Evolutionary conservation across 53 echinoderm and acorn worm genomes (phyloP), one percentile per base, ranked within the genome.

Genomic region (Stichopus horrens): DNA sequence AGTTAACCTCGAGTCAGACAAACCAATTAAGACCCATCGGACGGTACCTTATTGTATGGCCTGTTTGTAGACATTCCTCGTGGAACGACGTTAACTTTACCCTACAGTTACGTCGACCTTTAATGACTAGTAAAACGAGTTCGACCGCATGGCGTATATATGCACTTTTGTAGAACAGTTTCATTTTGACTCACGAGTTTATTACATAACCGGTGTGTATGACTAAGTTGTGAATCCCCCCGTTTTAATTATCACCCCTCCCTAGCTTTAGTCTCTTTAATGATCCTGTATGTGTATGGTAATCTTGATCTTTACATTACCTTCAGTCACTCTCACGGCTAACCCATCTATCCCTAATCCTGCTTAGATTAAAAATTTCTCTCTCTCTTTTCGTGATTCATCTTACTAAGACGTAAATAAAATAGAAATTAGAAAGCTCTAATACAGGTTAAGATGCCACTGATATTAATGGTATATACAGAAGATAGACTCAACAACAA

Each of bases 321-420:
- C 63, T 63, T 63, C 60, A 4, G 14, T 60, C 60, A 11, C 60
- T 60, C 60, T 63, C 10, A 13, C 63, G 10, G 4, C 63, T 16
- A 5, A 63, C 16, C 10, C 19, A 7, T 71, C 71, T 71, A 5
- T 71, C 71, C n/a, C 18, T 4, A 18, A 71, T 71, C 71, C 14
- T 71, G n/a, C n/a, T 20, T 71, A 18, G 71, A 71, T 71, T 71
- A 71, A 71, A 71, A 16, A 18, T 18, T 59, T n/a, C 71, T 18
- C 71, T 18, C 71, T 71, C 16, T 16, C 37, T 37, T 37, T 37
- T 18, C 71, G n/a, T 71, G 71, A 71, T 71, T 71, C 71, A 71
- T 71, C 71, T 71, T 20, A 18, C 71, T 71, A 71, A 71, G 71
- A 71, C 71, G 71, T 71, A 71, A 71, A 71, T 71, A 71, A 71